A percentile compares a stretch with the other conserved stretches of the same genome.
phyloP scores from a whole-genome alignment of 2,113 vertebrate species.

The Eira barbara region DNA sequence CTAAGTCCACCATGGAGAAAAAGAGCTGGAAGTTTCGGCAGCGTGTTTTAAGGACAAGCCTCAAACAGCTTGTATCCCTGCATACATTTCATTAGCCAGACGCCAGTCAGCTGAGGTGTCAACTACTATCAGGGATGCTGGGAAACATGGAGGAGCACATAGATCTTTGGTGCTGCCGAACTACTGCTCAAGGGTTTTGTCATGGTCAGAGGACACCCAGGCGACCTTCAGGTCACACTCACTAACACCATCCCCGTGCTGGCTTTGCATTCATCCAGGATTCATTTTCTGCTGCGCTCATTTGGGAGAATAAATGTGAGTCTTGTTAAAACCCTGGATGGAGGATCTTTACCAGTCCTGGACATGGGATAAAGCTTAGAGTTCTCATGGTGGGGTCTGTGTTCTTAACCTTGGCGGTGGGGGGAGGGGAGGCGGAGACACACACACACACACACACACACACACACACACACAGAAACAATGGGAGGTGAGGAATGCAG shows the following conservation, averaged over 20 bases:
- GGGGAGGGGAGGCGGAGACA: not conserved
- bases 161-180: not conserved
- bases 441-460: not conserved
- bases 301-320: not conserved
- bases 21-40: not conserved
- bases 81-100: not conserved
- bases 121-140: not conserved
- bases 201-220: not conserved
- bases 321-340: not conserved
- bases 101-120: not conserved
- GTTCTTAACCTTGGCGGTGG: not conserved
- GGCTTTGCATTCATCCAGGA: not conserved
- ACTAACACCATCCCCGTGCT: not conserved
- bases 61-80: not conserved
- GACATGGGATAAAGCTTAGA: not conserved
- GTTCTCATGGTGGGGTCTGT: not conserved
- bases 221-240: not conserved
- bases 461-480: not conserved
- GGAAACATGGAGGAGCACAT: not conserved
- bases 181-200: not conserved
- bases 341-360: not conserved
- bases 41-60: not conserved
- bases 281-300: not conserved
- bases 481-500: slow-evolving; percentile 59
- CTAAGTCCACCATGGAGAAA: not conserved